phyloP scores from a whole-genome alignment of 2,888 invertebrate genomes.

The Ormyrus nitidulus region DNA sequence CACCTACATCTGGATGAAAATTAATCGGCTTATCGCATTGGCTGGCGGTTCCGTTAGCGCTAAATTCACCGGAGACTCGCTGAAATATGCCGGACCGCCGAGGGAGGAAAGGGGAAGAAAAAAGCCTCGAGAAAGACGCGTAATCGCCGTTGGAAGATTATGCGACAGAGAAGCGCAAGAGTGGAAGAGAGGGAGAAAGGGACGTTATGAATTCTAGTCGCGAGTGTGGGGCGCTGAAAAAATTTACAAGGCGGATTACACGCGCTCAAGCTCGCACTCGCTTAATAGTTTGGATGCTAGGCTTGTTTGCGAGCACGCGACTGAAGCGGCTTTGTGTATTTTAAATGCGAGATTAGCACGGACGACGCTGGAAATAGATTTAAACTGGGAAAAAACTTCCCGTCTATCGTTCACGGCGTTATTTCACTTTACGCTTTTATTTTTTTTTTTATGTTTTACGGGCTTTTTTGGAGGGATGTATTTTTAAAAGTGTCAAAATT shows the following conservation, averaged over 20 bases:
- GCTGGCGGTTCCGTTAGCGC: slow-evolving; percentile 10
- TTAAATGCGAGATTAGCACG: slow-evolving; percentile 14
- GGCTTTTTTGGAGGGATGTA: too few relatives aligned
- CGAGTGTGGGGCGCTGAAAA: slow-evolving; percentile 1
- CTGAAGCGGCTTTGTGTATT: slow-evolving; percentile 37
- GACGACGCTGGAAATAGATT: slow-evolving; percentile 26
- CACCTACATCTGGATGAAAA: slow-evolving; percentile 57
- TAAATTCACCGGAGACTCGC: not conserved
- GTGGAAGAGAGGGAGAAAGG: too few relatives aligned
- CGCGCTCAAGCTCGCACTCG: not conserved
- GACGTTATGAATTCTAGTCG: slow-evolving; percentile 33
- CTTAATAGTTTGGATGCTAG: slow-evolving; percentile 34
- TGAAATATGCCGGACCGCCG: slow-evolving; percentile 13
- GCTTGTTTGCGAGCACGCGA: slow-evolving; percentile 14
- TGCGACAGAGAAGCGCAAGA: not conserved
- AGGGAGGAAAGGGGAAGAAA: not conserved
- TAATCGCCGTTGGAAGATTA: slow-evolving; percentile 24
- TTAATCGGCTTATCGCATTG: slow-evolving; percentile 63
- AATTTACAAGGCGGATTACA: slow-evolving; percentile 39
- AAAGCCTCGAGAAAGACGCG: not conserved
- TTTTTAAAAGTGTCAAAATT: too few relatives aligned
- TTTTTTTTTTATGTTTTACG: too few relatives aligned
- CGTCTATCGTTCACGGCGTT: too few relatives aligned
- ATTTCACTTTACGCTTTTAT: too few relatives aligned
- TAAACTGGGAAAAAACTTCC: not conserved